These are phyloP conservation scores for Sepioteuthis lessoniana DNA, from an alignment of 2,888 invertebrate genomes.

Conservation along the genomic window DNA sequence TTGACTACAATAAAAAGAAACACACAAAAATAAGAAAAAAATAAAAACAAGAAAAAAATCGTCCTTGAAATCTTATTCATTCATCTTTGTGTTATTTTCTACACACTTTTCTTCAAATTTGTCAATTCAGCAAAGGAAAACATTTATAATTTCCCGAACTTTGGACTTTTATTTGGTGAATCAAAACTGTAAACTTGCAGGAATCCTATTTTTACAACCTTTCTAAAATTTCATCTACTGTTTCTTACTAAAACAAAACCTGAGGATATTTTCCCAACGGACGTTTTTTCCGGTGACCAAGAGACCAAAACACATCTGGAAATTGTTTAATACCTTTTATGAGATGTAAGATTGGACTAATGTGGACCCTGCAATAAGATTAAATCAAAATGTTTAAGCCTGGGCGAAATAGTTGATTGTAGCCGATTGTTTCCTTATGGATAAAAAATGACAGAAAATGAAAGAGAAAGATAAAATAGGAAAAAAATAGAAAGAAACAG, in stretches of 20 bases:
- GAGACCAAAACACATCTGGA: conserved; percentile 14
- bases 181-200: background rate
- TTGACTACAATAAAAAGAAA: too few relatives aligned
- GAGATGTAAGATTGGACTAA: background rate
- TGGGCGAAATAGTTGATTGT: background rate
- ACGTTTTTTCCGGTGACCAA: background rate
- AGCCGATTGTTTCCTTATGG: background rate
- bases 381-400: background rate
- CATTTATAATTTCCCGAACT: too few relatives aligned
- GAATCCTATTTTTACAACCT: background rate
- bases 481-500: background rate
- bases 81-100: too few relatives aligned
- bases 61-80: too few relatives aligned
- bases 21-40: too few relatives aligned
- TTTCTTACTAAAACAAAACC: too few relatives aligned
- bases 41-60: too few relatives aligned
- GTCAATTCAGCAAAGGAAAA: too few relatives aligned
- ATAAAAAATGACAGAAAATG: background rate
- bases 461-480: background rate
- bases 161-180: too few relatives aligned
- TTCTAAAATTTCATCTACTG: too few relatives aligned
- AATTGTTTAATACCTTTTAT: background rate
- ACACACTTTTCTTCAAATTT: too few relatives aligned
- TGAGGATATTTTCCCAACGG: background rate
- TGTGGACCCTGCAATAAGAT: too few relatives aligned